These are phyloP conservation scores for Saccostrea echinata DNA, from an alignment of 1,140 invertebrate genomes.

Conservation along the genomic window DNA sequence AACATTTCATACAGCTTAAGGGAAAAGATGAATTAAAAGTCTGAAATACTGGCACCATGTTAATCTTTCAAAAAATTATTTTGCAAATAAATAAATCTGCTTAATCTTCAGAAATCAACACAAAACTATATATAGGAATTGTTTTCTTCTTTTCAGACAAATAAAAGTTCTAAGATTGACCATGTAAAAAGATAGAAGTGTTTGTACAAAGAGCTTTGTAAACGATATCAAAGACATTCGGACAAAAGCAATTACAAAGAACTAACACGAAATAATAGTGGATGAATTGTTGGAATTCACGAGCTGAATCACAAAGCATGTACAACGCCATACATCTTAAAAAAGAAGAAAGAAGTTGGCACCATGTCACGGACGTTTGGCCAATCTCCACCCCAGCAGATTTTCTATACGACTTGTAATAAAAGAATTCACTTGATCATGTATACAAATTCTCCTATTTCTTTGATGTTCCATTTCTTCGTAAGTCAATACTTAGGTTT, in stretches of 20 bases:
- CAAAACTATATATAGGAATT: not conserved
- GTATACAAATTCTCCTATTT: constrained; percentile 30
- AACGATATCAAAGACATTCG: not conserved
- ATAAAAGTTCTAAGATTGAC: not conserved
- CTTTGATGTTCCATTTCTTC: constrained; percentile 26
- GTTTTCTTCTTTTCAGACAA: not conserved
- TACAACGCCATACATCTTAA: constrained; percentile 10
- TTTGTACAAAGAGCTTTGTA: not conserved
- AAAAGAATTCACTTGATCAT: constrained; percentile 21
- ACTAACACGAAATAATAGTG: not conserved
- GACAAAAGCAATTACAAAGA: constrained; percentile 1
- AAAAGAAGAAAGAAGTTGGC: not conserved
- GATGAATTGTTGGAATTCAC: constrained; percentile 9
- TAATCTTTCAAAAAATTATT: too few species aligned
- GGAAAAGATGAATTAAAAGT: too few species aligned
- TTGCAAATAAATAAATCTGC: too few species aligned
- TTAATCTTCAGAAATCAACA: too few species aligned
- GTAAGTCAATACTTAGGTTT: constrained; percentile 35
- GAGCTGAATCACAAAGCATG: constrained; percentile 31
- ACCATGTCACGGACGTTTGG: not conserved
- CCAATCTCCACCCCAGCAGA: not conserved
- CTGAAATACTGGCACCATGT: too few species aligned
- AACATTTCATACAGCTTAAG: too few species aligned
- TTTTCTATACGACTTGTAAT: not conserved
- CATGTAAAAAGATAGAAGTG: not conserved